A percentile compares a stretch with the other conserved stretches of the same genome.
Conservation (phyloP, 2,888 invertebrate species). For the Cerastis leucographa region DNA sequence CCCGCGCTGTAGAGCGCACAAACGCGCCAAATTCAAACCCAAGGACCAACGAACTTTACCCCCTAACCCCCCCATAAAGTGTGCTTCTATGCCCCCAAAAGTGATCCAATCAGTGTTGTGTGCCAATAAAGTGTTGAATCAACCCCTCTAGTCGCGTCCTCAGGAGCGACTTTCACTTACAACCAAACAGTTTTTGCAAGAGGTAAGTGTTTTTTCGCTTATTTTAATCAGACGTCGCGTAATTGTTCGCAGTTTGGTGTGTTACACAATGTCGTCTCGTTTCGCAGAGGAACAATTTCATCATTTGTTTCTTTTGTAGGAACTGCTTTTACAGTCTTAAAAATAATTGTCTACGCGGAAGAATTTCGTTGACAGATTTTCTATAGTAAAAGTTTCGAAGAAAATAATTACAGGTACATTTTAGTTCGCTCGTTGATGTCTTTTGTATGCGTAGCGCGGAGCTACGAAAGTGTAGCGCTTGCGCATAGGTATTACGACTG, state of each 20-base stretch:
- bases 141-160: constrained; percentile 73
- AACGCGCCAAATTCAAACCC: constrained; percentile 81
- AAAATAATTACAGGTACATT: constrained; percentile 27
- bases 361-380: constrained; percentile 22
- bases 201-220: constrained; percentile 85
- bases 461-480: constrained; percentile 74
- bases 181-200: constrained; percentile 82
- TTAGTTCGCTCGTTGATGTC: constrained; percentile 82
- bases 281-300: constrained; percentile 75
- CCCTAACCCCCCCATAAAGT: constrained; percentile 75
- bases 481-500: constrained; percentile 50
- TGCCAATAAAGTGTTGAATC: constrained; percentile 77
- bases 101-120: constrained; percentile 85
- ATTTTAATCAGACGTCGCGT: constrained; percentile 82
- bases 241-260: constrained; percentile 75
- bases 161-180: constrained; percentile 80
- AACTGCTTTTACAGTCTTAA: constrained; percentile 13
- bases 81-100: constrained; percentile 76
- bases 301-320: constrained; percentile 67
- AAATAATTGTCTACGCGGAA: constrained; percentile 18
- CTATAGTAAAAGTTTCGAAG: constrained; percentile 18
- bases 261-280: constrained; percentile 79
- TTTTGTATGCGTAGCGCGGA: constrained; percentile 79
- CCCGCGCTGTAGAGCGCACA: constrained; percentile 80
- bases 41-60: constrained; percentile 60